Base-by-base conservation (phyloP, 2,113 vertebrate species). In the Tympanuchus pallidicinctus region DNA sequence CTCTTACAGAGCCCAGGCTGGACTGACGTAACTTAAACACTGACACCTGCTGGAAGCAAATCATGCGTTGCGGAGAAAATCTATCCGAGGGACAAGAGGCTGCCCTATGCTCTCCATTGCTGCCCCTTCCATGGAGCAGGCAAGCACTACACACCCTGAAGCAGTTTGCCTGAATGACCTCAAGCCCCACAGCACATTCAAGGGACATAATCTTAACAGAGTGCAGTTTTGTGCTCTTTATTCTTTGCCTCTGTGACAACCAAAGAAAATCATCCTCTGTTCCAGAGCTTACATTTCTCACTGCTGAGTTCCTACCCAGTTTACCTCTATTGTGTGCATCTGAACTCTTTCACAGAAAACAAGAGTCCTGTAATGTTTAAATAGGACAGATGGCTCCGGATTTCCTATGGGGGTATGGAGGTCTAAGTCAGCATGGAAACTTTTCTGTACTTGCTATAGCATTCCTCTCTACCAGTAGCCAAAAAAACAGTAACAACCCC, bases 331-430 rank as follows among this genome's bases (percentile, higher is more conserved):
- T 75, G 52, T 65, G 81, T 75, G 66, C 3, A 2, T 66, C 64
- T 87, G 77, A 84, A 82, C 70, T 69, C 52, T 89, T 60, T 61
- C 66, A 84, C 56, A 93, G 32, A 17, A 92, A 78, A 76, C 24
- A 52, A 48, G 50, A 71, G 63, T n/a, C 78, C 40, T 57, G 48
- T 57, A 19, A 82, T 15, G 10, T 82, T 81, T 40, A 79, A 45
- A 57, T 43, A 91, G 88, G 85, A 69, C 0, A 12, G 71, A 80
- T 42, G 63, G 66, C 63, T 54, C 40, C 30, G 7, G 0, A 63
- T 60, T 86, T 86, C 66, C 84, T 64, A 64, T 11, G 61, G 13
- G n/a, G 42, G 25, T 28, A 48, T 34, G 73, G 69, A 90, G 91
- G 38, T 52, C 19, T 15, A 73, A 57, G 76, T 69, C 78, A 88